Evolutionary conservation across 2,888 invertebrate genomes (phyloP).

Genomic region (Flexamia atlantica): DNA sequence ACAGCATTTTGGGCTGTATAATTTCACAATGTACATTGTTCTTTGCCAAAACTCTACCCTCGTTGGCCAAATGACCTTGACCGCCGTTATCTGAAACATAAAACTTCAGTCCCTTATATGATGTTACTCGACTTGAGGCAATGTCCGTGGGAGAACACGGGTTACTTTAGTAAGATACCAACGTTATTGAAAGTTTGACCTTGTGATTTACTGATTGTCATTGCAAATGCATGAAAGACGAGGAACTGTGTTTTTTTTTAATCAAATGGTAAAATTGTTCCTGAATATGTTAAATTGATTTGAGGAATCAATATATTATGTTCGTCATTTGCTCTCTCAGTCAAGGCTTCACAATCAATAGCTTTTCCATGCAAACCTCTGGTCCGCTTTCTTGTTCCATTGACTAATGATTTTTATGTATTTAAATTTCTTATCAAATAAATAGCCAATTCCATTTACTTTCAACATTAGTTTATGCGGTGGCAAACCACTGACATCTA

Average conservation of each 20-base stretch:
- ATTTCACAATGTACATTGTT: background rate
- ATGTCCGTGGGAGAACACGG: slow-evolving; percentile 6
- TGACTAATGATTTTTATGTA: slow-evolving; percentile 32
- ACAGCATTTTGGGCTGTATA: background rate
- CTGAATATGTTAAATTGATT: slow-evolving; percentile 49
- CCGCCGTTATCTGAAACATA: background rate
- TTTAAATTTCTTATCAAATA: slow-evolving; percentile 10
- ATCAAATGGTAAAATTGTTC: slow-evolving; percentile 21
- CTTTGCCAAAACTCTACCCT: background rate
- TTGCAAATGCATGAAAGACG: background rate
- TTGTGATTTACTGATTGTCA: slow-evolving; percentile 20
- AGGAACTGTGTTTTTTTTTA: slow-evolving; percentile 19
- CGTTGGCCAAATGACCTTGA: background rate
- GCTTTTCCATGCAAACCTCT: slow-evolving; percentile 6
- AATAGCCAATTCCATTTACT: slow-evolving; percentile 19
- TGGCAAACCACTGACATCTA: slow-evolving; percentile 31
- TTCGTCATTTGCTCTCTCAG: background rate
- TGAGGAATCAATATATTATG: slow-evolving; percentile 37
- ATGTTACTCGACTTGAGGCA: background rate
- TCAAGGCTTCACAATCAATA: slow-evolving; percentile 26
- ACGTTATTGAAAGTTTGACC: slow-evolving; percentile 19
- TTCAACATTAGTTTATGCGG: slow-evolving; percentile 32
- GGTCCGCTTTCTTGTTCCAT: slow-evolving; percentile 32
- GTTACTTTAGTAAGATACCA: slow-evolving; percentile 7
- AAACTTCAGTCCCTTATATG: background rate